Conservation (phyloP, 2,113 vertebrate genomes). For the Bambusicola thoracicus region DNA sequence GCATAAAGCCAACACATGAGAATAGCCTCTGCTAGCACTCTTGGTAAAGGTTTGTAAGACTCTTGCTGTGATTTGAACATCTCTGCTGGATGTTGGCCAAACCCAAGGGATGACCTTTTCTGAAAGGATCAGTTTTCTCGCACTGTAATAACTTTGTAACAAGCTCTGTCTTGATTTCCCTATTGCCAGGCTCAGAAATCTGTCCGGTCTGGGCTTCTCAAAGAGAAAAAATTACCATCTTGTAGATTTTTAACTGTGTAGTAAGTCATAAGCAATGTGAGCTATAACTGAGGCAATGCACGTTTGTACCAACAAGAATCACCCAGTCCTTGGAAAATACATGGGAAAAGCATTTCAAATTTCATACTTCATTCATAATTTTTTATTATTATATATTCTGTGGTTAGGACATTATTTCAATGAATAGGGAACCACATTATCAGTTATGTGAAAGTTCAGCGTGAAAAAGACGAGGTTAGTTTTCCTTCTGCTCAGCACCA, state of each 20-base stretch:
- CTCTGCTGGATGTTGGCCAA: not conserved
- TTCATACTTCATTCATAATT: not conserved
- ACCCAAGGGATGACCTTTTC: not conserved
- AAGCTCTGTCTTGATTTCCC: not conserved
- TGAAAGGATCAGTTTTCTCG: not conserved
- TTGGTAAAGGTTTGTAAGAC: not conserved
- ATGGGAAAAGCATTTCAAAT: not conserved
- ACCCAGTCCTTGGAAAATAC: not conserved
- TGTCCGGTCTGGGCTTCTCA: not conserved
- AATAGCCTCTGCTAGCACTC: not conserved
- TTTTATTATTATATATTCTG: not conserved
- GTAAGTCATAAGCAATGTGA: not conserved
- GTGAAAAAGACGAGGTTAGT: not conserved
- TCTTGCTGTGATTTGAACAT: not conserved
- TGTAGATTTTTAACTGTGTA: not conserved
- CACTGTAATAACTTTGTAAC: rapidly evolving
- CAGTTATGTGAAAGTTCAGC: not conserved
- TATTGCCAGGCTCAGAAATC: not conserved
- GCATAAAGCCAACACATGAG: not conserved
- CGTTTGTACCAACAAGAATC: not conserved
- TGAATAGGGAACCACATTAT: not conserved
- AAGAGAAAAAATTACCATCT: not conserved
- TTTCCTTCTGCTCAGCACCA: not conserved
- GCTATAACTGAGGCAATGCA: not conserved
- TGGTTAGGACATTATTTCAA: not conserved